Percentiles rank a stretch among this genome's conserved stretches.
These are phyloP conservation scores for Lytechinus pictus DNA, from an alignment of 35 echinoderm and acorn worm species.

Conservation along the genomic window DNA sequence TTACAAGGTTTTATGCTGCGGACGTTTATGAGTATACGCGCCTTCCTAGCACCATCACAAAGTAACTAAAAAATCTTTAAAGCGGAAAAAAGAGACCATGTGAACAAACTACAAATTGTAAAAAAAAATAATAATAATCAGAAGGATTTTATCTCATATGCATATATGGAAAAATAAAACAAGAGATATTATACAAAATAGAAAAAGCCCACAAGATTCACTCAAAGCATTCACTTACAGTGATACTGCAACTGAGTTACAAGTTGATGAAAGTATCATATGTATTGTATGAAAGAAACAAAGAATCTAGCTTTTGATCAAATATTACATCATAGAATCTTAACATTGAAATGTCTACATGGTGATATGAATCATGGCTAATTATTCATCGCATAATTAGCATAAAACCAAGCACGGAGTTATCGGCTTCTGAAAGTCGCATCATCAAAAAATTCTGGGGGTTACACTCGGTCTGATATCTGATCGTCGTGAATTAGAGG, in stretches of 20 bases:
- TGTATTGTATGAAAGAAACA: neutral
- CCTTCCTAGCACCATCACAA: no score
- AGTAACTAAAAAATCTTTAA: no score
- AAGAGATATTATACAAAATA: neutral
- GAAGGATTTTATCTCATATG: neutral
- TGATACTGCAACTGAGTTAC: neutral
- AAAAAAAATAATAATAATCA: neutral
- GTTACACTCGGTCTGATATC: neutral
- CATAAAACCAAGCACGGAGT: neutral
- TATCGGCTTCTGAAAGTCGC: neutral
- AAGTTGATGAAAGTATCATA: neutral
- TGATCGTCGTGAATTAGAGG: neutral
- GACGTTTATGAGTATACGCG: neutral
- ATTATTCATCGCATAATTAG: neutral
- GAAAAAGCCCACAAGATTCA: neutral
- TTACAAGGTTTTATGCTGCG: neutral
- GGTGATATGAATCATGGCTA: neutral
- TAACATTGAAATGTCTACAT: neutral
- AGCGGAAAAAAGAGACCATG: neutral
- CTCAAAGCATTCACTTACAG: neutral
- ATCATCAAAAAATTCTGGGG: slow-evolving; percentile 27
- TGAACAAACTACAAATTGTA: neutral
- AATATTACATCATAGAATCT: neutral
- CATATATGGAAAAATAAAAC: neutral
- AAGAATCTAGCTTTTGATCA: neutral